Conservation (phyloP, 2,888 invertebrate genomes). For the Dorcus parallelipipedus region DNA sequence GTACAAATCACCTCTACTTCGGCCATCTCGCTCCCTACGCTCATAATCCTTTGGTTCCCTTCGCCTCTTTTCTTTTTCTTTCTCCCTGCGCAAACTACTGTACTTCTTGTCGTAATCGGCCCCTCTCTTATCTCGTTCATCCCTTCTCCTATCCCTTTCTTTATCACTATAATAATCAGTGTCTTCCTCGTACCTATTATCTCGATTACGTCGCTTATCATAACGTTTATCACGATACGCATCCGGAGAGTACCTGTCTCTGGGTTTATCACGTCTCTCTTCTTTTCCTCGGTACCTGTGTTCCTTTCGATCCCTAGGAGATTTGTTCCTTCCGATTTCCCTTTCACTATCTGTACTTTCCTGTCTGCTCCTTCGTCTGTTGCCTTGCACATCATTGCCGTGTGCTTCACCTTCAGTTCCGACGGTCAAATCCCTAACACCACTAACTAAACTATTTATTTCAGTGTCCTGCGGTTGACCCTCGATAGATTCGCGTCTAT, state of each 20-base stretch:
- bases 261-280: slow-evolving; percentile 20
- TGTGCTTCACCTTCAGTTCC: slow-evolving; percentile 33
- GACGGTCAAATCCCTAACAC: slow-evolving; percentile 43
- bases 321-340: slow-evolving; percentile 29
- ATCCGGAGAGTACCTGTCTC: slow-evolving; percentile 36
- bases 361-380: slow-evolving; percentile 34
- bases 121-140: slow-evolving; percentile 39
- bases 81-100: slow-evolving; percentile 40
- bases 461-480: slow-evolving; percentile 34
- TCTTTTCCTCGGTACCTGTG: slow-evolving; percentile 19
- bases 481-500: slow-evolving; percentile 40
- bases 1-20: slow-evolving; percentile 38
- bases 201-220: slow-evolving; percentile 46
- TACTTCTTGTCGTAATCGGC: slow-evolving; percentile 46
- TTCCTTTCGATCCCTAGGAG: slow-evolving; percentile 21
- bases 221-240: slow-evolving; percentile 36
- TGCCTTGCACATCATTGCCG: slow-evolving; percentile 10
- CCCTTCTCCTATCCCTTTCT: slow-evolving; percentile 53
- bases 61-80: slow-evolving; percentile 36
- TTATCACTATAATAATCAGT: slow-evolving; percentile 68
- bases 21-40: slow-evolving; percentile 39
- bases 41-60: slow-evolving; percentile 44
- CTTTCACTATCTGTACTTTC: slow-evolving; percentile 43
- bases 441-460: slow-evolving; percentile 34
- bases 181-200: slow-evolving; percentile 62